Evolutionary conservation across 1,140 invertebrate species (phyloP), one percentile per base, ranked within the genome.

Genomic region (Lethocerus indicus): DNA sequence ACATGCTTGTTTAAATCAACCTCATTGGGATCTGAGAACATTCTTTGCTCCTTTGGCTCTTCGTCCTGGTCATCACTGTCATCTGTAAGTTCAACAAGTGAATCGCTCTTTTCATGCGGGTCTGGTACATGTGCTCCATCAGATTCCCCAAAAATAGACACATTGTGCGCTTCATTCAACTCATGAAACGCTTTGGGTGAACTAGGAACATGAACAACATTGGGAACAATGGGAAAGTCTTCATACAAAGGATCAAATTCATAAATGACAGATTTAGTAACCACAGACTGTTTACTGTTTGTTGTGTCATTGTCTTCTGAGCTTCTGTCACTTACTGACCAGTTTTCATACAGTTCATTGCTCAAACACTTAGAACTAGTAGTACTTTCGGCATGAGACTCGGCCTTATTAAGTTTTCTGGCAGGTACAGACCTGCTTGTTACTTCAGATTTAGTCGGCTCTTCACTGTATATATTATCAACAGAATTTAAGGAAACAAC

Each of bases 161-260:
- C n/a, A n/a, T n/a, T n/a, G n/a, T n/a, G n/a, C n/a, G n/a, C n/a
- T n/a, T n/a, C n/a, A n/a, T n/a, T n/a, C n/a, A n/a, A n/a, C n/a
- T n/a, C n/a, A n/a, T n/a, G n/a, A n/a, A n/a, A n/a, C n/a, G n/a
- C n/a, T n/a, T n/a, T n/a, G n/a, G n/a, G n/a, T n/a, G n/a, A n/a
- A n/a, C n/a, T n/a, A n/a, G n/a, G n/a, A n/a, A n/a, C n/a, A n/a
- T n/a, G n/a, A n/a, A n/a, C n/a, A n/a, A n/a, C n/a, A n/a, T n/a
- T n/a, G n/a, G n/a, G n/a, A n/a, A 43, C 12, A 5, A 23, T 24
- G 12, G 41, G 41, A 16, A 24, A 49, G 25, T 53, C 54, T 32
- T 58, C 54, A 56, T 53, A 57, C 24, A 63, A 53, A 49, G 58
- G 58, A 41, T 63, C 59, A 53, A 61, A 59, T 54, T 63, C 60